Conservation (phyloP, 2,797 vertebrate species). For the Typhlichthys eigenmanni region DNA sequence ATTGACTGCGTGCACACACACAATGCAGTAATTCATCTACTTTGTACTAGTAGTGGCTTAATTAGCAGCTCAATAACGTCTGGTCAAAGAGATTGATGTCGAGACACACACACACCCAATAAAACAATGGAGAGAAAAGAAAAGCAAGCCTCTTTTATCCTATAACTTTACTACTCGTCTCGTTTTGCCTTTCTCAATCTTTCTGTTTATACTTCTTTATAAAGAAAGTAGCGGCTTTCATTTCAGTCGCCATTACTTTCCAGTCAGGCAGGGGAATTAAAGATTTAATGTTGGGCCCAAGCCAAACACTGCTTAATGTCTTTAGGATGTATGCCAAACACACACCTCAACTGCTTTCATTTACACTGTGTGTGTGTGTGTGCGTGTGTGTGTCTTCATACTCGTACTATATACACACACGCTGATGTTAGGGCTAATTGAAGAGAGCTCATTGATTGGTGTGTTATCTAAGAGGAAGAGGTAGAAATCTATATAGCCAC, state of each 20-base stretch:
- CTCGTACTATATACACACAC: not conserved
- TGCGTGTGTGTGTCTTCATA: slow-evolving; percentile 5
- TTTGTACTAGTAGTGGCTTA: not conserved
- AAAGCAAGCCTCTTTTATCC: not conserved
- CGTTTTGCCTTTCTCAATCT: not conserved
- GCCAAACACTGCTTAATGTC: not conserved
- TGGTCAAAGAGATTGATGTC: not conserved
- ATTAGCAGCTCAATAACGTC: not conserved
- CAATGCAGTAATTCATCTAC: not conserved
- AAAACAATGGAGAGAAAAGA: not conserved
- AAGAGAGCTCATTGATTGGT: slow-evolving; percentile 67
- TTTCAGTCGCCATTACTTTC: not conserved
- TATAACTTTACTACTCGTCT: slow-evolving; percentile 7
- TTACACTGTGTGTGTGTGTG: slow-evolving; percentile 15
- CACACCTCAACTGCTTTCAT: no score
- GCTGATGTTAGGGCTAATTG: slow-evolving; percentile 54
- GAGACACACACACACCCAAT: not conserved
- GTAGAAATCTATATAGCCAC: slow-evolving; percentile 58
- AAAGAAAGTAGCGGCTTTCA: not conserved
- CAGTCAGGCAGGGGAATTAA: not conserved
- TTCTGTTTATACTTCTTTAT: slow-evolving; percentile 5
- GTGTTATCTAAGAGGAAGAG: slow-evolving; percentile 66
- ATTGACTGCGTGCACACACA: no score
- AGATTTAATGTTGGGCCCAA: not conserved
- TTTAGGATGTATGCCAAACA: not conserved